Conservation (phyloP, 2,113 vertebrate genomes). For the Ibidorhyncha struthersii region DNA sequence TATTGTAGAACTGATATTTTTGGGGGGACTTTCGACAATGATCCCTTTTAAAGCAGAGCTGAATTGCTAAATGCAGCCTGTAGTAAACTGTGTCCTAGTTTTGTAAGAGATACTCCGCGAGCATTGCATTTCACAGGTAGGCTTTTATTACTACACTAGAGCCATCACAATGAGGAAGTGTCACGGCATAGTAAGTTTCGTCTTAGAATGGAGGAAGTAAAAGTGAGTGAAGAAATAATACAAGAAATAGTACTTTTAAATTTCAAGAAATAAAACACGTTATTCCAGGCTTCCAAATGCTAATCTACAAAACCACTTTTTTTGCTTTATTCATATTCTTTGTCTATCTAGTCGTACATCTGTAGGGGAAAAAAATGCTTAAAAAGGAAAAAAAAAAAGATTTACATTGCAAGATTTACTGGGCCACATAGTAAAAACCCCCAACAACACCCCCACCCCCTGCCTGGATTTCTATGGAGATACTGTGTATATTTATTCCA, state of each 20-base stretch:
- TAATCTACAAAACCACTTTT: background rate
- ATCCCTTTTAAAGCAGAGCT: slow-evolving; percentile 50
- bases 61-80: slow-evolving; percentile 46
- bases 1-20: slow-evolving; percentile 43
- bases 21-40: slow-evolving; percentile 6
- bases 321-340: background rate
- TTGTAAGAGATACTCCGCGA: slow-evolving; percentile 40
- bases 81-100: slow-evolving; percentile 56
- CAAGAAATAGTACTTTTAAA: background rate
- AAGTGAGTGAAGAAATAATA: background rate
- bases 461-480: background rate
- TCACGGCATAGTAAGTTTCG: background rate
- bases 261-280: background rate
- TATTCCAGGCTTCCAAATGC: background rate
- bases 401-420: background rate
- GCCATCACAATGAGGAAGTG: slow-evolving; percentile 41
- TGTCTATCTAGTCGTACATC: background rate
- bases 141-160: slow-evolving; percentile 63
- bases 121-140: slow-evolving; percentile 50
- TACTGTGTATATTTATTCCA: background rate
- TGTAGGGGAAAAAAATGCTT: background rate
- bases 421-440: background rate
- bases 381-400: background rate
- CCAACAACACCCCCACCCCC: no score
- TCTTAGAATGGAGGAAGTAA: slow-evolving; percentile 10